Evolutionary conservation across 2,113 vertebrate species (phyloP), one percentile per base, ranked within the genome.

Genomic region (Gnathonemus longibarbis): DNA sequence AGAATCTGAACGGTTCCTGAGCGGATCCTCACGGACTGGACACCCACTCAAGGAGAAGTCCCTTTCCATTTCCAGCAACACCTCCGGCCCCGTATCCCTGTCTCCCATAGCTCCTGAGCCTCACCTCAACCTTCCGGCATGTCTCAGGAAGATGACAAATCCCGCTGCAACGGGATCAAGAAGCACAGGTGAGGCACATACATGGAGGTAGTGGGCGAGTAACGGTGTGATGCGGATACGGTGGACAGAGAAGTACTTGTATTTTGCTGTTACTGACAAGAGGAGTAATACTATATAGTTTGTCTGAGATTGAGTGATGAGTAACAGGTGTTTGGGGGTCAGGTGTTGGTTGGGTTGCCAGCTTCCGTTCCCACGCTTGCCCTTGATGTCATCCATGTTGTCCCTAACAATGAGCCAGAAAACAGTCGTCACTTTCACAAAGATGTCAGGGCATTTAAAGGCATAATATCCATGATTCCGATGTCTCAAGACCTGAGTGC

Each of bases 101-200:
- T 52, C 49, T 52, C 13, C 13, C n/a, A 4, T 21, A n/a, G 15
- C 27, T 48, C 21, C 45, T 27, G 21, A 48, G 45, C 21, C 24
- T 48, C 21, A n/a, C 8, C 21, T 27, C 45, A 93, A 92, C 93
- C 94, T 90, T 74, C 91, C 93, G 94, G 95, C 91, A 94, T 97
- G 97, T 96, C 98, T 31, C 96, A 97, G 95, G 97, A 96, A 87
- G 95, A 96, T 92, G 94, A 94, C 92, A 95, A 96, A 70, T 92
- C 92, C 27, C 95, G 97, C 91, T 94, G 96, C 94, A 99, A 98
- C 2, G 98, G 97, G 92, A 97, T 98, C 93, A 96, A 98, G 94
- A 97, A 97, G 48, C 96, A 98, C 97, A 98, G 98, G 98, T 99
- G 97, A 94, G 96, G 39, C 46, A 35, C 19, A 80, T 42, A 42